Conservation (phyloP, 2,797 vertebrate genomes). For the Rhinophrynus dorsalis region DNA sequence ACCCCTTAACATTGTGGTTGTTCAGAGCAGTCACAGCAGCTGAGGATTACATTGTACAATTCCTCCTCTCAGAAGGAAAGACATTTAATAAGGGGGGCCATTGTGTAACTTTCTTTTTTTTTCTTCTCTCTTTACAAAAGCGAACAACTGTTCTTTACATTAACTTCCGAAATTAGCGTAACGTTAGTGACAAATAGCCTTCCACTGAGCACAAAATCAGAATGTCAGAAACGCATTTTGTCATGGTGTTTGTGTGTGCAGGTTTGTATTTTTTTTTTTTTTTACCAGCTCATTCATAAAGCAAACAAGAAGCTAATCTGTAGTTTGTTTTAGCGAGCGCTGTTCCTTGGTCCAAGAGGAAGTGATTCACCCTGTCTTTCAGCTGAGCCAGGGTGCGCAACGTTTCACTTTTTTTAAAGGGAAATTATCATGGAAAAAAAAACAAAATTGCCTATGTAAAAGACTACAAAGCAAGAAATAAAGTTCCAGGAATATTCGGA, state of each 20-base stretch:
- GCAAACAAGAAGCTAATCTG: slow-evolving; percentile 38
- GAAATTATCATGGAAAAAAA: background rate
- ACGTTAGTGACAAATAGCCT: background rate
- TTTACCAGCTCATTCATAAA: slow-evolving; percentile 22
- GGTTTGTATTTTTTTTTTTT: slow-evolving; percentile 8
- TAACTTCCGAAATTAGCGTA: slow-evolving; percentile 49
- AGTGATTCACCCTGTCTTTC: slow-evolving; percentile 19
- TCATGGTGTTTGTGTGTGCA: background rate
- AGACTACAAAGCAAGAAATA: too few relatives aligned
- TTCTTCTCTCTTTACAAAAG: slow-evolving; percentile 52
- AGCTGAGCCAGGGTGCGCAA: background rate
- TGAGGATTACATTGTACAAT: slow-evolving; percentile 48
- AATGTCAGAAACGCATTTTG: background rate
- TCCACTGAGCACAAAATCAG: background rate
- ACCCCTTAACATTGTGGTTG: too few relatives aligned
- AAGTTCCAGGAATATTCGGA: too few relatives aligned
- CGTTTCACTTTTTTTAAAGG: background rate
- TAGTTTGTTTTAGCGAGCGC: slow-evolving; percentile 35
- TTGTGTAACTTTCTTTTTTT: slow-evolving; percentile 55
- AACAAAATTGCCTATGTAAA: too few relatives aligned
- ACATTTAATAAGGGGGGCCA: slow-evolving; percentile 61
- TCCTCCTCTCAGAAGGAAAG: slow-evolving; percentile 55
- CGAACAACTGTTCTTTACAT: slow-evolving; percentile 62
- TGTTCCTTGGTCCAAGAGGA: slow-evolving; percentile 19
- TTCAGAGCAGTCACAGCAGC: slow-evolving; percentile 52